Base-by-base conservation (phyloP, 2,888 invertebrate genomes). In the Perizoma flavofasciatum region DNA sequence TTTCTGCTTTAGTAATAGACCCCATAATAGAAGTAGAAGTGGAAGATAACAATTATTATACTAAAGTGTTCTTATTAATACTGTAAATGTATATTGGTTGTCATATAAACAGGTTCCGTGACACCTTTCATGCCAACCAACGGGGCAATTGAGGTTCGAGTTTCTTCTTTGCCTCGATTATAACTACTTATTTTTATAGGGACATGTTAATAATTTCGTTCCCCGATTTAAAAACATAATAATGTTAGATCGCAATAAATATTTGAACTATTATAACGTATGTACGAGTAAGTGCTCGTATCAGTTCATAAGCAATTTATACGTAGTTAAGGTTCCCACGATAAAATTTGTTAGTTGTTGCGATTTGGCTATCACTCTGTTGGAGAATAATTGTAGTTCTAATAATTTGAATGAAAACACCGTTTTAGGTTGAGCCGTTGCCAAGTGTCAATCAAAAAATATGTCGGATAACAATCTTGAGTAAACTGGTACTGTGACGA, bases 401-500 rank as follows among this genome's bases (percentile, higher is more conserved):
- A 22, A 22, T 22, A 22, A 22, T 22, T 22, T 22, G 22, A 2
- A 22, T 3, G 22, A 22, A 22, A 22, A 22, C 22, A 22, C 3
- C 1, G 1, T 22, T 22, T 22, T 22, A 2, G 22, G 22, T 37
- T 37, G 37, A 4, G 7, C 37, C 37, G 22, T 3, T 37, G 5
- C 37, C 5, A 37, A 37, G 37, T 6, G 37, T 6, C 7, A 37
- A 57, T 11, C 33, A 8, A 10, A 49, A 53, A 74, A 72, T 72
- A 72, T 74, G 71, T 71, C 63, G 72, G 83, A 85, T 83, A 78
- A 63, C 70, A 65, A 83, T 84, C 83, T 81, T 70, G 75, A 81
- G 76, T 78, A 77, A 79, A 79, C 78, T 76, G 78, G 76, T 81
- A 75, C 67, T 73, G 70, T 74, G 73, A 72, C 73, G 74, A 80